Evolutionary conservation across 2,113 vertebrate species (phyloP), one percentile per base, ranked within the genome.

Genomic region (Athene cunicularia): DNA sequence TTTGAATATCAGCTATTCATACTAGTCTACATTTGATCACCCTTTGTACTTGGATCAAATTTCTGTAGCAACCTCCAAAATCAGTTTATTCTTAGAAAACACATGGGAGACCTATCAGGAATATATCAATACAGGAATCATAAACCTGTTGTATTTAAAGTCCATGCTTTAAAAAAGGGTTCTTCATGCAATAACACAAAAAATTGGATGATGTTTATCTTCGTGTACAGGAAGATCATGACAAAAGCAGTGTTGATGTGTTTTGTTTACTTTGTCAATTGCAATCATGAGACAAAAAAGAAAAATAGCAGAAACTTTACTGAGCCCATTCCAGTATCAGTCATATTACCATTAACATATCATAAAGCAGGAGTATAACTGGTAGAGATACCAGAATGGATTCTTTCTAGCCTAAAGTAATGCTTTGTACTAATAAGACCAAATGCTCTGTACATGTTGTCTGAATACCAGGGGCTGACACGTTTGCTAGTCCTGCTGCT

Each of bases 331-430:
- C 35, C 45, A 43, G 13, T 50, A 89, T 82, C 56, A 80, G 49
- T 30, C n/a, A 49, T 12, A 76, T 55, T 80, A 53, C 39, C 60
- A 68, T 35, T 53, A 93, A 88, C 27, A 56, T 33, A 67, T 35
- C 53, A 86, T 82, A 80, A 85, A 81, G 72, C 52, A 95, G 55
- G 15, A 81, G 11, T 49, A 66, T 41, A 84, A 86, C 55, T 79
- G 81, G 47, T 80, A 95, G 93, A 71, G 41, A 91, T 80, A 84
- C 26, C 55, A 83, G 83, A 58, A 88, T 52, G 39, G 66, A 67
- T 56, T 70, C 35, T 74, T 86, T 97, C 75, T 72, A 95, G 88
- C 72, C 88, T 90, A 37, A 94, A 93, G 47, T 70, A 90, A 96
- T 27, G 23, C 68, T 86, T 71, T 68, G 74, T 81, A 43, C 68